Base-by-base conservation (phyloP, 1,140 invertebrate genomes). In the Muscidifurax raptorellus region DNA sequence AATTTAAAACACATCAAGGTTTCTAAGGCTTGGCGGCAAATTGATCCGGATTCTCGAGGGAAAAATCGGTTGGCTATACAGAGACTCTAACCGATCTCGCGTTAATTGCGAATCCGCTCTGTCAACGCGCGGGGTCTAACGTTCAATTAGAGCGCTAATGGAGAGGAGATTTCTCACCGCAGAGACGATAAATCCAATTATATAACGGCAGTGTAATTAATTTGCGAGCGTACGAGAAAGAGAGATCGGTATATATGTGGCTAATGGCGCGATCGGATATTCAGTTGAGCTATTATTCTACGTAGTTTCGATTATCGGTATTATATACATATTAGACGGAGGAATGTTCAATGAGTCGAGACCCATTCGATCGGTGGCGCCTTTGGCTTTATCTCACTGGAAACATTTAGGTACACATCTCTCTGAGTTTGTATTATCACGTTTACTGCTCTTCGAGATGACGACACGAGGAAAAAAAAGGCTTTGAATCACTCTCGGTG, bases 91-190 rank as follows among this genome's bases (percentile, higher is more conserved):
- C 18, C 66, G 66, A 67, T 67, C 36, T 40, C 78, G 82, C 66
- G 80, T 87, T 87, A 87, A 88, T 89, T 85, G 86, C 83, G 83
- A 88, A 64, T 52, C 47, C 76, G 47, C 74, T 84, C 86, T 86
- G 86, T 87, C 87, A 88, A 87, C 85, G 78, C 71, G 84, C 71
- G 82, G 76, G 25, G 79, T 25, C 74, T 84, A 87, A 85, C 87
- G 88, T 87, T 89, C 86, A 87, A 88, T 88, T 87, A 88, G 80
- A 82, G 69, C 82, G 87, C 87, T 88, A 89, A 89, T 87, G 86
- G 82, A 88, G 76, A 78, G 87, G 71, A 81, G 85, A 89, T 86
- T 86, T 86, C 25, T 69, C 85, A 59, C 84, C 32, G 18, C 36
- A 67, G n/a, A 84, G 47, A 87, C 79, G 80, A 85, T 86, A 81